Evolutionary conservation across 2,797 vertebrate genomes (phyloP), one percentile per base, ranked within the genome.

Genomic region (Tangara arthus): DNA sequence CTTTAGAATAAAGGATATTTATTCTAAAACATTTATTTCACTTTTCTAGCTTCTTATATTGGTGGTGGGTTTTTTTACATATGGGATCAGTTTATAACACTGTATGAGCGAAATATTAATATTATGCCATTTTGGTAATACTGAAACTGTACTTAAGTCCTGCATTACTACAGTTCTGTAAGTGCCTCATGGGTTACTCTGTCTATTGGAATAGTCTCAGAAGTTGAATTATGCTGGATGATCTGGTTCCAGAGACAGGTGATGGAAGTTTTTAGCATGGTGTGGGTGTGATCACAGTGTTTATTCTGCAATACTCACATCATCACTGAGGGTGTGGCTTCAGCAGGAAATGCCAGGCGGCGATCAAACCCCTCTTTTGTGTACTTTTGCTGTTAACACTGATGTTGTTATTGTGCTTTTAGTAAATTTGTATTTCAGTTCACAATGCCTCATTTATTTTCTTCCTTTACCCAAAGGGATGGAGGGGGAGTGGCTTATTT

Each of bases 361-460:
- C 0, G 0, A 9, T 65, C 18, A 32, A 84, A 42, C 13, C 6
- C 17, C 11, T 30, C 27, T 32, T 42, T 21, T 27, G 27, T 22
- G 23, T 41, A 8, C 8, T 12, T 56, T 50, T 57, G 9, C 52
- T 30, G 2, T 42, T 65, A 20, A 18, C 56, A 8, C 26, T 65
- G 35, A 12, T 35, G 26, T 24, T 55, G 19, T 35, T 65, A 18
- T 15, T 65, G 26, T 57, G 22, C 14, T 65, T 57, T 27, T 75
- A 57, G 32, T 57, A 50, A 35, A 22, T 44, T 65, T 5, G 18
- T 50, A 32, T 65, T 84, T 75, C 18, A 57, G 19, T 22, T 65
- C 44, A 50, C 16, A 42, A 5, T 22, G 8, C 4, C 32, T 57
- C 26, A 26, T 50, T 56, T 57, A 22, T 35, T 57, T 61, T 11